phyloP scores from a whole-genome alignment of 2,888 invertebrate species.

The Apamea anceps region DNA sequence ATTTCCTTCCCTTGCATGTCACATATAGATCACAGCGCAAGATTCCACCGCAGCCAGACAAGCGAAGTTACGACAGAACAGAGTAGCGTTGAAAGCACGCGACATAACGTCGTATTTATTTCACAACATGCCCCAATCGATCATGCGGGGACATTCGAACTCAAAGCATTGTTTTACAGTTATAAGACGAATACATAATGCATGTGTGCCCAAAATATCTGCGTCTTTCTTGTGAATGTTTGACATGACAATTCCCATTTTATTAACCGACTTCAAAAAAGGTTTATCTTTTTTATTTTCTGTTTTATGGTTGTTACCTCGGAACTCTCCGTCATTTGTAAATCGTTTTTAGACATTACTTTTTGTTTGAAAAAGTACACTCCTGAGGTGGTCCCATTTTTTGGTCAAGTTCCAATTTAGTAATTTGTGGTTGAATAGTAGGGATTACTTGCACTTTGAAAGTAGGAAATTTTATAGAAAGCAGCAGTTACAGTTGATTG shows the following conservation, averaged over 20 bases:
- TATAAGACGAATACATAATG: conserved; percentile 75
- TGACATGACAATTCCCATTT: conserved; percentile 45
- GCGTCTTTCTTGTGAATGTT: conserved; percentile 49
- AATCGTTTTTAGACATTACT: background rate
- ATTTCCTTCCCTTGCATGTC: conserved; percentile 18
- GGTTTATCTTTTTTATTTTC: background rate
- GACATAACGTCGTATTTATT: conserved; percentile 48
- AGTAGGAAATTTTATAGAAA: background rate
- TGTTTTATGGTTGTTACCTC: background rate
- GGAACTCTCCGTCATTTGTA: background rate
- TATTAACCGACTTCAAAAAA: background rate
- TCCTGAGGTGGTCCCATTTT: background rate
- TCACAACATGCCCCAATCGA: conserved; percentile 60
- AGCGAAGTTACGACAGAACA: conserved; percentile 54
- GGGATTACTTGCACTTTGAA: background rate
- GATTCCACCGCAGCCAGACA: conserved; percentile 33
- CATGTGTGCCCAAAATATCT: conserved; percentile 72
- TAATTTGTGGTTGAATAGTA: background rate
- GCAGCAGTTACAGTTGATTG: background rate
- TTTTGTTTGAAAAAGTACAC: background rate
- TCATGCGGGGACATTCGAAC: conserved; percentile 64
- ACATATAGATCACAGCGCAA: conserved; percentile 33
- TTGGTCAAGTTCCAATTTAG: background rate
- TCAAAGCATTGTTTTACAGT: conserved; percentile 74
- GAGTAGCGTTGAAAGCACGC: conserved; percentile 19